Evolutionary conservation across 2,113 vertebrate species (phyloP), one percentile per base, ranked within the genome.

Genomic region (Apodemus sylvaticus): DNA sequence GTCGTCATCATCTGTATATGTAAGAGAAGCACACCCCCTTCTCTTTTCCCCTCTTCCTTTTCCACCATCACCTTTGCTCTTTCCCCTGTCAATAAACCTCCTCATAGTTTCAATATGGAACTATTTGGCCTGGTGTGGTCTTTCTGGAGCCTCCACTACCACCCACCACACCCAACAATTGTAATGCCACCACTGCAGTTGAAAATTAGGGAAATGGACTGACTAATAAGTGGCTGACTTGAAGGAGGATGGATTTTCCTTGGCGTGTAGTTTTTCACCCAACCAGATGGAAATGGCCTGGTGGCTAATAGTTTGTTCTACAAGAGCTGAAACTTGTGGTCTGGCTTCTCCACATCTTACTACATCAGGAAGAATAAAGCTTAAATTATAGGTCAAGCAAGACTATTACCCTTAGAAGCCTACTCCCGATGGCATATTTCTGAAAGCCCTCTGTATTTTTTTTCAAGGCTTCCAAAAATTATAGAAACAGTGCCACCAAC

Each of bases 361-460:
- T 26, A 16, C 19, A 29, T 39, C 13, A 71, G 34, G 13, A 55
- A 39, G 1, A 70, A 55, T 24, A 10, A 22, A 39, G 8, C 66
- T 55, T 88, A 2, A 36, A 29, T 22, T 1, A 55, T 34, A 71
- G 14, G 22, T 11, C 48, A 42, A 29, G 51, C 68, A 39, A n/a
- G 24, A 4, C 36, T 42, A 31, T 31, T 7, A 19, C 2, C 4
- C 3, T 26, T 17, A 73, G 53, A 55, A 2, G 7, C 34, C 19
- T 51, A 29, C 0, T 10, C 0, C 48, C 0, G 1, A 20, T 73
- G 36, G 9, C 8, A 9, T 14, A 53, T 24, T n/a, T 55, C 45
- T 71, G 48, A 55, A 73, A 39, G 22, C 7, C 9, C 13, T 39
- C 1, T 6, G 20, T 73, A 5, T 3, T 29, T 31, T 3, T 29